Percentiles rank a stretch among this genome's conserved stretches.
Evolutionary conservation across 2,888 invertebrate genomes (phyloP).

Genomic region (Lasius platythorax): DNA sequence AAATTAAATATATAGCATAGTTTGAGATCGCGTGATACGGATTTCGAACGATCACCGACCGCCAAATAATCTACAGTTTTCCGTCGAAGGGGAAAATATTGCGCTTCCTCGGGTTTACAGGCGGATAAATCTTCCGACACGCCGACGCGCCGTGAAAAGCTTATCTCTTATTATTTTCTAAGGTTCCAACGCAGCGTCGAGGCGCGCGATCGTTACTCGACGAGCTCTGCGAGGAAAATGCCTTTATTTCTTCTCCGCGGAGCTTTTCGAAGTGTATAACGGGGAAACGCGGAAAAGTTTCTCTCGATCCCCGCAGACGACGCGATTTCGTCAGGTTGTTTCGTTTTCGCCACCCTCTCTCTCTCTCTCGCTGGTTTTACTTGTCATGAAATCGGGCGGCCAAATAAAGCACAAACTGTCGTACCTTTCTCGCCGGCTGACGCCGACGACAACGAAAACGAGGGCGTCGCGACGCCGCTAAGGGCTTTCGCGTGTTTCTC

Average conservation of each 20-base stretch:
- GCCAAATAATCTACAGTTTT: slow-evolving; percentile 8
- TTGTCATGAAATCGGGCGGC: slow-evolving; percentile 69
- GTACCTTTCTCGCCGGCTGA: slow-evolving; percentile 57
- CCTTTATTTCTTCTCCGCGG: slow-evolving; percentile 34
- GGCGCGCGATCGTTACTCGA: slow-evolving; percentile 43
- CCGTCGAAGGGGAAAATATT: slow-evolving; percentile 24
- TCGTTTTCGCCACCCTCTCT: slow-evolving; percentile 1
- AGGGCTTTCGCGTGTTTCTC: slow-evolving; percentile 80
- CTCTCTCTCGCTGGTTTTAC: slow-evolving; percentile 30
- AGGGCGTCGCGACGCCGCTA: slow-evolving; percentile 58
- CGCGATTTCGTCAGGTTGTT: slow-evolving; percentile 35
- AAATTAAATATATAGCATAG: not conserved
- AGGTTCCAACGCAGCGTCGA: slow-evolving; percentile 27
- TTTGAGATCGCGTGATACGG: not conserved
- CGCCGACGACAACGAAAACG: slow-evolving; percentile 53
- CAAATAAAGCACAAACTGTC: slow-evolving; percentile 72
- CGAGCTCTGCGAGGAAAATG: slow-evolving; percentile 11
- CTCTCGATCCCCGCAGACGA: slow-evolving; percentile 53
- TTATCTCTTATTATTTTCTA: slow-evolving; percentile 49
- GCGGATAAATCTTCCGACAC: slow-evolving; percentile 34
- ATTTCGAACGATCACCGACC: not conserved
- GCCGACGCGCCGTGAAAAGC: slow-evolving; percentile 25
- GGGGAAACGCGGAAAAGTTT: slow-evolving; percentile 41
- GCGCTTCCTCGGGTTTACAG: slow-evolving; percentile 32
- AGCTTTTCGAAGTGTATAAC: slow-evolving; percentile 1